Conservation (phyloP, 2,113 vertebrate genomes). For the Antennarius striatus region DNA sequence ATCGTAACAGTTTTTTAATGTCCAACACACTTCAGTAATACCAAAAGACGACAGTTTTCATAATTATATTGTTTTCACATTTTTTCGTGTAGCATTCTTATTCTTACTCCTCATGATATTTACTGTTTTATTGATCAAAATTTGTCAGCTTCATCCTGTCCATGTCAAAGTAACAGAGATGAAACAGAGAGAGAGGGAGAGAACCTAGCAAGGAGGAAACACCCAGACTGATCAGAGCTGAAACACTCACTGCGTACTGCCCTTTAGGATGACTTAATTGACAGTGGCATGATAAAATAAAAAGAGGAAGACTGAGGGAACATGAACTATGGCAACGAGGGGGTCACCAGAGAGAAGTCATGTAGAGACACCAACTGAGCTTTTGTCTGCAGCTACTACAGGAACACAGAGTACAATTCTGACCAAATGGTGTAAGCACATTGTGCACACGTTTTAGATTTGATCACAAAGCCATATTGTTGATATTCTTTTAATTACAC, state of each 20-base stretch:
- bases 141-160: no score
- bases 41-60: no score
- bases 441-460: conserved; percentile 19
- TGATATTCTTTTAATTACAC: background rate
- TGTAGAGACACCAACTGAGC: conserved; percentile 43
- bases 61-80: no score
- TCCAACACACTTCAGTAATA: no score
- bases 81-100: no score
- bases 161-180: no score
- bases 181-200: conserved; percentile 9
- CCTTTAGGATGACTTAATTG: conserved; percentile 3
- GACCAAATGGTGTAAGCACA: conserved; percentile 28
- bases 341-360: conserved; percentile 7
- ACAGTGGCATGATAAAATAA: conserved; percentile 24
- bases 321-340: conserved; percentile 20
- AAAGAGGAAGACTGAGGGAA: conserved; percentile 29
- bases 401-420: conserved; percentile 27
- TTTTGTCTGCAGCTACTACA: conserved; percentile 43
- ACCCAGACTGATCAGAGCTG: conserved; percentile 4
- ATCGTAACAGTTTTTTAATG: no score
- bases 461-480: conserved; percentile 11
- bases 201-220: conserved; percentile 1
- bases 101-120: no score
- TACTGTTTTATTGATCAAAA: no score
- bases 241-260: background rate